Evolutionary conservation across 1,140 invertebrate genomes (phyloP), one percentile per base, ranked within the genome.

Genomic region (Cephus cinctus): DNA sequence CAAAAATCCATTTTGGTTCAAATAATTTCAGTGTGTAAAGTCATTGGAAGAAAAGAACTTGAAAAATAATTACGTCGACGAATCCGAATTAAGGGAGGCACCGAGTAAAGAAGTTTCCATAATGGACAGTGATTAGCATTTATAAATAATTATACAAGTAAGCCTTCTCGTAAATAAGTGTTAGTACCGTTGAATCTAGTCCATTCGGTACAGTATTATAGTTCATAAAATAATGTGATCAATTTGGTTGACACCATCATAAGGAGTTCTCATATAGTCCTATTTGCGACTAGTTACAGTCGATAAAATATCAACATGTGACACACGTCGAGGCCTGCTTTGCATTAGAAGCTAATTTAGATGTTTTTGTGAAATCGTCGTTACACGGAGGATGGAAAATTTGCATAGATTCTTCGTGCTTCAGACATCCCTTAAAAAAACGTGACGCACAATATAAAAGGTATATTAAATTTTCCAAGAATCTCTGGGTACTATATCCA

Each of bases 11-110:
- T 36, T 35, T 8, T 25, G 46, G 4, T 36, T 46, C 2, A 21
- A 49, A 21, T 12, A 22, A 21, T 67, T 69, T 34, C 54, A 77
- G 75, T 77, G 75, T 20, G 60, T 77, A 30, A 75, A 77, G 47
- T 77, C 75, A 41, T 36, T 59, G n/a, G 73, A 73, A 46, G 75
- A 77, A 49, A 75, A 67, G 44, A 75, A 75, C 50, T 59, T 68
- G 43, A 77, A 76, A 31, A 73, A 69, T 48, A 64, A 62, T 59
- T 74, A 70, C 46, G 71, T 75, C 15, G 75, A 77, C 32, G 75
- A 77, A 34, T 76, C 73, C 4, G 67, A 75, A 23, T 41, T 73
- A 32, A 74, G 63, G 25, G 72, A 75, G 43, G 40, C 41, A n/a
- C 45, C 56, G 12, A 52, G 34, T 38, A 71, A 67, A 56, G 69